These are phyloP conservation scores for Nymphalis polychloros DNA, from an alignment of 2,888 invertebrate genomes.

Conservation along the genomic window DNA sequence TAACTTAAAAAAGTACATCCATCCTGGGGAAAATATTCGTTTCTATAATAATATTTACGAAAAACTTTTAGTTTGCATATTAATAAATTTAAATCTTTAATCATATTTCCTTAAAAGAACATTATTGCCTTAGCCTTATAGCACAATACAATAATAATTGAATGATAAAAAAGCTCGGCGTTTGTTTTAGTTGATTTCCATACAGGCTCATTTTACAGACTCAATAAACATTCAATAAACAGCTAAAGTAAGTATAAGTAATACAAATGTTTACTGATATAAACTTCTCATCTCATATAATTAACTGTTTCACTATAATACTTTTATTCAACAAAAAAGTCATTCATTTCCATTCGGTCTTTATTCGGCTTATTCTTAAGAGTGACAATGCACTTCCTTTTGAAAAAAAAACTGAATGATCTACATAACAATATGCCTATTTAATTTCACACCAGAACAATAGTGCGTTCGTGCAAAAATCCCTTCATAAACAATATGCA, in stretches of 20 bases:
- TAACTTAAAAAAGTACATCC: too few species aligned
- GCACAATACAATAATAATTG: too few species aligned
- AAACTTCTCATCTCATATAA: neutral
- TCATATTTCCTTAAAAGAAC: too few species aligned
- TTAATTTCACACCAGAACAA: slow-evolving; percentile 50
- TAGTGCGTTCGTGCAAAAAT: slow-evolving; percentile 52
- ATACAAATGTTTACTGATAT: neutral
- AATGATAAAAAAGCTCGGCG: too few species aligned
- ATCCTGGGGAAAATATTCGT: too few species aligned
- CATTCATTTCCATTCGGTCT: slow-evolving; percentile 25
- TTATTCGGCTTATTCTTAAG: slow-evolving; percentile 47
- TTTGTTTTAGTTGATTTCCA: too few species aligned
- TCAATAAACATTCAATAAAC: neutral
- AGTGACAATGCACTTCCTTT: slow-evolving; percentile 51
- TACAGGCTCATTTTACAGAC: too few species aligned
- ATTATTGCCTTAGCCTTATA: too few species aligned
- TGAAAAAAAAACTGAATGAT: slow-evolving; percentile 41
- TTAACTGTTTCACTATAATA: slow-evolving; percentile 3
- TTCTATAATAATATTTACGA: too few species aligned
- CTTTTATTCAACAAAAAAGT: neutral
- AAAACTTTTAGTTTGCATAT: too few species aligned
- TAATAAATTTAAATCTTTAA: too few species aligned
- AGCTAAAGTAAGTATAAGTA: neutral
- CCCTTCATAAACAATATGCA: slow-evolving; percentile 52
- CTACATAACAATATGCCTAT: slow-evolving; percentile 46